Base-by-base conservation (phyloP, 2,113 vertebrate genomes). In the Trematocara marginatum region DNA sequence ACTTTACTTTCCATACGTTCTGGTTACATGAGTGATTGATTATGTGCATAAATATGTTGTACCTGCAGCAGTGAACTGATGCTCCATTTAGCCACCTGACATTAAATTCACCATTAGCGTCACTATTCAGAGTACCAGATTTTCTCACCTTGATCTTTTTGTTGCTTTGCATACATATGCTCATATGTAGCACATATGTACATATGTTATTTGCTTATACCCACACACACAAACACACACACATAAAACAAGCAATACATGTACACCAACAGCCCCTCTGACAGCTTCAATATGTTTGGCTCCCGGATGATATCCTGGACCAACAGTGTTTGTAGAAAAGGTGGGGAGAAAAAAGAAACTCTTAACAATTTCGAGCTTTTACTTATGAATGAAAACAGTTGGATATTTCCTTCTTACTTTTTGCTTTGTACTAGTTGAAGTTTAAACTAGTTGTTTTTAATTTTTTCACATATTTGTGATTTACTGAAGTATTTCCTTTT, bases 41-140 rank as follows among this genome's bases (percentile, higher is more conserved):
- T 97, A 96, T 97, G 96, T 97, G 97, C 95, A 97, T 97, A 96
- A 97, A 96, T 97, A 97, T 96, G 97, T 97, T 97, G 97, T 97
- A 97, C 97, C 97, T 71, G 47, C 20, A 11, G 79, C 29, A 3
- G 38, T 16, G 71, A 64, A 74, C 26, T 42, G 38, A 34, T 31
- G 81, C 85, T 53, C 71, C 42, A 31, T 40, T 23, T 35, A 29
- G 45, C 81, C 79, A 78, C 64, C 1, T 7, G 57, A 52, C 74
- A 3, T n/a, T 20, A 52, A 81, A 81, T 82, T 82, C 83, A 61
- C 45, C 85, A 80, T 89, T 81, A 59, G 87, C 82, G 56, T 82
- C 40, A 49, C 35, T 45, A 20, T 64, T 83, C 78, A 85, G 87
- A 92, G 93, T 94, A 91, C 94, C 94, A 92, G 90, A 92, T 90